These are phyloP conservation scores for Euschistus heros DNA, from an alignment of 1,140 invertebrate genomes.

Conservation along the genomic window DNA sequence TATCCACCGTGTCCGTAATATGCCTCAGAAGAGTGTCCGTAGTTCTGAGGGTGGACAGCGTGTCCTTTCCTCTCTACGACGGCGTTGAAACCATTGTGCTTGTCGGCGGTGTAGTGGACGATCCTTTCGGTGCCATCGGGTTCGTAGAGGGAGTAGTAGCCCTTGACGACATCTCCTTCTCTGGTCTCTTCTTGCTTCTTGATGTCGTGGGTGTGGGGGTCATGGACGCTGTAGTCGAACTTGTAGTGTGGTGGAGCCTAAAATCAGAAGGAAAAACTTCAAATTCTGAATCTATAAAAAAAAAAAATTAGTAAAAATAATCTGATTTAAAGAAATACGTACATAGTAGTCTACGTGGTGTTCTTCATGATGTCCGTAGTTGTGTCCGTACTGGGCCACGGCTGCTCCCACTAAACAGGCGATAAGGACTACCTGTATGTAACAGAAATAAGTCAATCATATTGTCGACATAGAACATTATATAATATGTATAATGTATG, in stretches of 20 bases:
- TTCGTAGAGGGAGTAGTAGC: slow-evolving; percentile 9
- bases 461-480: no score
- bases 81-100: not conserved
- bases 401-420: not conserved
- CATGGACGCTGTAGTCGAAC: slow-evolving; percentile 45
- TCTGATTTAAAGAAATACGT: not conserved
- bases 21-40: no score
- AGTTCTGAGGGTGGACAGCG: not conserved
- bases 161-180: slow-evolving; percentile 13
- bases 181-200: slow-evolving; percentile 39
- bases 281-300: not conserved
- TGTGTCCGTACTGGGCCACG: not conserved
- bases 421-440: not conserved
- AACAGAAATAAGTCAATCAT: not conserved
- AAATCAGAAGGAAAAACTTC: not conserved
- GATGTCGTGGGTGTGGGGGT: slow-evolving; percentile 40
- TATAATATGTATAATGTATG: no score
- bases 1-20: not conserved
- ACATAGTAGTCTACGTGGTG: slow-evolving; percentile 20
- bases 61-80: slow-evolving; percentile 5
- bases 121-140: slow-evolving; percentile 6
- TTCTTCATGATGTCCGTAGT: slow-evolving; percentile 16
- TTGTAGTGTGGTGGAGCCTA: slow-evolving; percentile 36
- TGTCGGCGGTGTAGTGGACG: slow-evolving; percentile 16
- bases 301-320: not conserved